Conservation (phyloP, 2,797 vertebrate species). For the Acanthurus leucopareius region DNA sequence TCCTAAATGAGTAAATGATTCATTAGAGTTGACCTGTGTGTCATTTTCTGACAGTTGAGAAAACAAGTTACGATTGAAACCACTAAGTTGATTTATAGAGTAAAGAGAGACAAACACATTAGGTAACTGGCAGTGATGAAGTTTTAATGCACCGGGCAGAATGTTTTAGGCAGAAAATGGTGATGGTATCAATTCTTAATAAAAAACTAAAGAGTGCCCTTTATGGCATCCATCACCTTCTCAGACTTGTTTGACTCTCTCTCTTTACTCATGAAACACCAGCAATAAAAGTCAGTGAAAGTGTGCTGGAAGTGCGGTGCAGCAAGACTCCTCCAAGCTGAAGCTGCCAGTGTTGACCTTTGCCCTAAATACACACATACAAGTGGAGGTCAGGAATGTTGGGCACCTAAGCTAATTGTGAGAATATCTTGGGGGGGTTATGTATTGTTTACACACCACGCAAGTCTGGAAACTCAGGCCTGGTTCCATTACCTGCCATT, state of each 20-base stretch:
- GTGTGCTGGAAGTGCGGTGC: not conserved
- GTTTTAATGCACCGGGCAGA: not conserved
- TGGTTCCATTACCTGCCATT: conserved; percentile 16
- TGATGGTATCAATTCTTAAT: too few relatives aligned
- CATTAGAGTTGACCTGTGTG: not conserved
- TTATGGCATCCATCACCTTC: not conserved
- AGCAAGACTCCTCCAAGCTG: conserved; percentile 15
- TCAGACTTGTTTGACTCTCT: not conserved
- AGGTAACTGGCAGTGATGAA: not conserved
- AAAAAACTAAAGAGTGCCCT: not conserved
- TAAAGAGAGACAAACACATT: not conserved
- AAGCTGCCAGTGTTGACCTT: conserved; percentile 59
- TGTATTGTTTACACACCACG: conserved; percentile 63
- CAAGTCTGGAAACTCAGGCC: conserved; percentile 48
- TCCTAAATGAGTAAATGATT: not conserved
- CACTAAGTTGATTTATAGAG: not conserved
- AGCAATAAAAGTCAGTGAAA: not conserved
- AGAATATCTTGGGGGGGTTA: conserved; percentile 55
- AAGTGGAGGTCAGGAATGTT: conserved; percentile 75
- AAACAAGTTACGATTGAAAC: not conserved
- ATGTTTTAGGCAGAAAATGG: not conserved
- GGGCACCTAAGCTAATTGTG: conserved; percentile 70
- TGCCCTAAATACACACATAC: conserved; percentile 64
- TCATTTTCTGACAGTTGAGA: not conserved
- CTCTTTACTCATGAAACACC: not conserved